phyloP scores from a whole-genome alignment of 2,888 invertebrate genomes.

The Sinodicranocentrus sp. region DNA sequence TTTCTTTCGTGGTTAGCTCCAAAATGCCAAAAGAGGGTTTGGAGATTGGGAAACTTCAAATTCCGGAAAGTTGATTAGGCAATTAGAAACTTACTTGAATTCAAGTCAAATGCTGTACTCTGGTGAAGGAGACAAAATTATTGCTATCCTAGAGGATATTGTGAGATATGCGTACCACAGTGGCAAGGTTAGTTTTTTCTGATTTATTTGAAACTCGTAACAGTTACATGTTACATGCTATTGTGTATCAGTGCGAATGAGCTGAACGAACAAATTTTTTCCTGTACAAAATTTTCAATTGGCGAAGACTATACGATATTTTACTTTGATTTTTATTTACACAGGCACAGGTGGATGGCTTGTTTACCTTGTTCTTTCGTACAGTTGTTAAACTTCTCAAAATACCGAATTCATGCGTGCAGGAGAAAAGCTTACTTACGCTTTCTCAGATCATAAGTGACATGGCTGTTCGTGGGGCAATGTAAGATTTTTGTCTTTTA shows the following conservation, averaged over 20 bases:
- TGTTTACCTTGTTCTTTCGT: slow-evolving; percentile 65
- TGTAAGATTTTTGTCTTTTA: slow-evolving; percentile 39
- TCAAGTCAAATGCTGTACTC: slow-evolving; percentile 64
- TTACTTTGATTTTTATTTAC: no score
- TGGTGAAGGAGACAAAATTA: slow-evolving; percentile 74
- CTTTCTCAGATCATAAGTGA: slow-evolving; percentile 31
- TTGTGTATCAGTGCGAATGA: no score
- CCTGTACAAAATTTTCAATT: no score
- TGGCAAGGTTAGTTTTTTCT: slow-evolving; percentile 64
- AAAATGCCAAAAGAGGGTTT: slow-evolving; percentile 73
- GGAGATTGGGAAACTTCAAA: slow-evolving; percentile 62
- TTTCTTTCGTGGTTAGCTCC: slow-evolving; percentile 58
- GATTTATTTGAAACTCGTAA: no score
- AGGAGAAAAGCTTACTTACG: slow-evolving; percentile 47
- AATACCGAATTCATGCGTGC: slow-evolving; percentile 67
- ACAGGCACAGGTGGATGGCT: slow-evolving; percentile 54
- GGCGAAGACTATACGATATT: no score
- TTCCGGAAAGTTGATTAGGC: slow-evolving; percentile 56
- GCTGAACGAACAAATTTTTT: no score
- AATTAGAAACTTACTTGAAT: slow-evolving; percentile 59
- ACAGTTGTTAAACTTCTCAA: slow-evolving; percentile 65
- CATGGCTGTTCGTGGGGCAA: slow-evolving; percentile 56
- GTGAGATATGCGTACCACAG: slow-evolving; percentile 58
- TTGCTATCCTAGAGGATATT: slow-evolving; percentile 69
- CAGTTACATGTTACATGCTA: no score